Evolutionary conservation across 2,797 vertebrate species (phyloP), one percentile per base, ranked within the genome.

Genomic region (Cyclura pinguis): DNA sequence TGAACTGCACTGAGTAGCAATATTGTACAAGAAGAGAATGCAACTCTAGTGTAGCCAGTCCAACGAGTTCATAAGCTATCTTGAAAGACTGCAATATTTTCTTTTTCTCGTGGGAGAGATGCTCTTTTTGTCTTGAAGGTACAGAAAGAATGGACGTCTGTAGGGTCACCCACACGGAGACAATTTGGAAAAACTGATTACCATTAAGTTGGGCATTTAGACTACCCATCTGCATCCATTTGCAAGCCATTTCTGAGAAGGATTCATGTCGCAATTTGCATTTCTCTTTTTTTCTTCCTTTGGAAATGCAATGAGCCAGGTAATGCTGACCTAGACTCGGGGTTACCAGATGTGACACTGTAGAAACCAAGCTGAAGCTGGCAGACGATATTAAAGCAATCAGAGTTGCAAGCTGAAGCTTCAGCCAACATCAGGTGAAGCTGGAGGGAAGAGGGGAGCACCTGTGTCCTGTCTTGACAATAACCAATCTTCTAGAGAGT

Each of bases 391-490:
- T 88, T 96, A 95, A 95, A 94, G 38, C 95, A 95, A 95, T 95
- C 94, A 92, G 95, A 94, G 89, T 94, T 87, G 93, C 0, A 47
- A 94, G 94, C 80, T 12, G 0, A 80, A 80, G 73, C 83, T 92
- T 92, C 38, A 93, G 92, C 89, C 94, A 93, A 93, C 93, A 87
- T 84, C 92, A 83, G 92, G 94, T 93, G 94, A 95, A 95, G 93
- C 94, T 92, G 88, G 95, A 57, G 7, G 29, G 62, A 57, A 6
- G 5, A 13, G 55, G 42, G 38, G 93, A 86, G 94, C 93, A 94
- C 91, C 96, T 92, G 94, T 86, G 95, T 96, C 95, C 84, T 86
- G 91, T 42, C 95, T 93, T 95, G 95, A 95, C 95, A 95, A 32
- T 92, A 92, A 95, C 89, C 18, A 89, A 89, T 77, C 52, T 91